Evolutionary conservation across 2,797 vertebrate genomes (phyloP).

Genomic region (Pangasius sanitwongsei): DNA sequence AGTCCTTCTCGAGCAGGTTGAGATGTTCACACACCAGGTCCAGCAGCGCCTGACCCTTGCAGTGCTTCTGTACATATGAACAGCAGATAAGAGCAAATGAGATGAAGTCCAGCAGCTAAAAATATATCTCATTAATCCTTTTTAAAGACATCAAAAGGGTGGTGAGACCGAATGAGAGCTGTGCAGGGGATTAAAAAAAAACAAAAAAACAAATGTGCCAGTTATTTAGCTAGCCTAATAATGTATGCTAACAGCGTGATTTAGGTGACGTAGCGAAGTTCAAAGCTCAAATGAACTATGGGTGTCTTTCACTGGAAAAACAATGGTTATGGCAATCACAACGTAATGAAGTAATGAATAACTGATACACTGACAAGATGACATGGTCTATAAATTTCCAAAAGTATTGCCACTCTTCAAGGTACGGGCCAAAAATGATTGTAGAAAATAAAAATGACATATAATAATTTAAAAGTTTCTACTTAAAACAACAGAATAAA

Average conservation of each 20-base stretch:
- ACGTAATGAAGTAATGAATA: background rate
- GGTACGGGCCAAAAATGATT: background rate
- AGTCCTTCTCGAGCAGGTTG: conserved; percentile 97
- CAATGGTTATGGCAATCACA: background rate
- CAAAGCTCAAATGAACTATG: background rate
- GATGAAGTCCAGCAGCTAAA: background rate
- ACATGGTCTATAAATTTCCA: background rate
- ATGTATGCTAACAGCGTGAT: background rate
- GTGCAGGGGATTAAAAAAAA: background rate
- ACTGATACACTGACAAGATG: background rate
- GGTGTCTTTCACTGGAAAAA: background rate
- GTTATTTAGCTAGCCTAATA: background rate
- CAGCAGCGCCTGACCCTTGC: conserved; percentile 89
- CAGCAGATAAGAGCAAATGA: conserved; percentile 22
- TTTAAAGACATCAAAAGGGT: background rate
- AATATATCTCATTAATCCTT: background rate
- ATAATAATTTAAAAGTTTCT: background rate
- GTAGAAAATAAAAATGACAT: background rate
- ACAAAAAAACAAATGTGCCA: background rate
- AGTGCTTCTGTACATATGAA: conserved; percentile 84
- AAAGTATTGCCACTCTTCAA: background rate
- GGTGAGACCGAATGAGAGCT: background rate
- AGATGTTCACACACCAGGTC: conserved; percentile 93
- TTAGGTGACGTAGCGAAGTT: background rate
- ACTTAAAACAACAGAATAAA: background rate